These are phyloP conservation scores for Rhabdomys pumilio DNA, from an alignment of 2,797 vertebrate genomes.

Conservation along the genomic window DNA sequence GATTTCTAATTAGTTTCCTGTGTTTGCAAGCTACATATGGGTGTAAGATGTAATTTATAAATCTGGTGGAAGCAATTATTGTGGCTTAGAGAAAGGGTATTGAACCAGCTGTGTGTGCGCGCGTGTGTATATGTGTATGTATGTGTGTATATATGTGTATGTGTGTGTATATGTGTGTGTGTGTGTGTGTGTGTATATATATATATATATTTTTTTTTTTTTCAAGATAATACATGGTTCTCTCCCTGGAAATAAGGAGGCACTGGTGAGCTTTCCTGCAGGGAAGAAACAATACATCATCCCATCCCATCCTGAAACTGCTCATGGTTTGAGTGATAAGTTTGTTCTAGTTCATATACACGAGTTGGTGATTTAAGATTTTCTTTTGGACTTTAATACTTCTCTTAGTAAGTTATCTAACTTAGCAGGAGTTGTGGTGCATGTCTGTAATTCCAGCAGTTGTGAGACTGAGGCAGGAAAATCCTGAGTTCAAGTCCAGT, in stretches of 20 bases:
- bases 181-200: too few species aligned
- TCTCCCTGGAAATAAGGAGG: not conserved
- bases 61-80: conserved; percentile 4
- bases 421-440: not conserved
- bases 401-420: too few species aligned
- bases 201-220: not conserved
- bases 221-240: not conserved
- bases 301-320: not conserved
- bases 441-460: not conserved
- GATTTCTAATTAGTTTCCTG: not conserved
- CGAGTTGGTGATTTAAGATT: conserved; percentile 16
- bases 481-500: not conserved
- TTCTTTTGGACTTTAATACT: not conserved
- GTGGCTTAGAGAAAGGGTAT: not conserved
- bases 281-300: not conserved
- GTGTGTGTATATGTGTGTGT: not conserved
- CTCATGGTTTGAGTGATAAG: not conserved
- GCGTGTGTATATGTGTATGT: too few species aligned
- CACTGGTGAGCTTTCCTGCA: not conserved
- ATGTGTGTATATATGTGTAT: too few species aligned
- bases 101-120: not conserved
- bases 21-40: not conserved
- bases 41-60: conserved; percentile 22
- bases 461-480: not conserved
- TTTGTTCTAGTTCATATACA: conserved; percentile 1